Conservation (phyloP, 2,113 vertebrate genomes). For the Rhinichthys klamathensis region DNA sequence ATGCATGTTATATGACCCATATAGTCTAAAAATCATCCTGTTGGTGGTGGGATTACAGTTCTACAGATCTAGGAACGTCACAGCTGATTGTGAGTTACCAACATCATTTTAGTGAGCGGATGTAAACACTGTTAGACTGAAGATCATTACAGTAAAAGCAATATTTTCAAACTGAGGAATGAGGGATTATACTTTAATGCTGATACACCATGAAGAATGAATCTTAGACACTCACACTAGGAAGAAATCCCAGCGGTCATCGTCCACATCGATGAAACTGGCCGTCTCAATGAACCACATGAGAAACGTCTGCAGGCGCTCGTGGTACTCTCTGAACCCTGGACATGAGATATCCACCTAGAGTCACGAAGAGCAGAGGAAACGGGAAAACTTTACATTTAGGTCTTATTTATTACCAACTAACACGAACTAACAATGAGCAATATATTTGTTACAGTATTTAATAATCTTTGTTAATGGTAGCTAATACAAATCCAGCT, state of each 20-base stretch:
- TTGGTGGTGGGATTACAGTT: neutral
- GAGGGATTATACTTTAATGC: neutral
- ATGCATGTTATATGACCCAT: neutral
- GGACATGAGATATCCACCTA: constrained; percentile 92
- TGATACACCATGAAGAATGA: neutral
- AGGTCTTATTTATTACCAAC: too few relatives aligned
- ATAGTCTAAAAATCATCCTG: neutral
- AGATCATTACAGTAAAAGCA: neutral
- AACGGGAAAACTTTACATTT: too few relatives aligned
- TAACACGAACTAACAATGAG: too few relatives aligned
- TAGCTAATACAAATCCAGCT: too few relatives aligned
- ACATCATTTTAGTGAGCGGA: neutral
- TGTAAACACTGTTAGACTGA: neutral
- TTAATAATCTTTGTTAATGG: too few relatives aligned
- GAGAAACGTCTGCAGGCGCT: constrained; percentile 98
- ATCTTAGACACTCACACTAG: constrained; percentile 88
- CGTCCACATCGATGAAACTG: constrained; percentile 97
- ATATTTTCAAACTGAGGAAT: neutral
- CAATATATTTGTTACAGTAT: too few relatives aligned
- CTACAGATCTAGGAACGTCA: neutral
- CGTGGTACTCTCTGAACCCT: constrained; percentile 96
- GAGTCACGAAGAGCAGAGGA: constrained; percentile 35
- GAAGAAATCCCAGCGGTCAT: constrained; percentile 99
- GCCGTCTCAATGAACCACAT: constrained; percentile 99
- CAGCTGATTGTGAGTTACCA: neutral